Percentiles rank a stretch among this genome's conserved stretches.
Conservation (phyloP, 2,888 invertebrate species). For the Thymelicus acteon region DNA sequence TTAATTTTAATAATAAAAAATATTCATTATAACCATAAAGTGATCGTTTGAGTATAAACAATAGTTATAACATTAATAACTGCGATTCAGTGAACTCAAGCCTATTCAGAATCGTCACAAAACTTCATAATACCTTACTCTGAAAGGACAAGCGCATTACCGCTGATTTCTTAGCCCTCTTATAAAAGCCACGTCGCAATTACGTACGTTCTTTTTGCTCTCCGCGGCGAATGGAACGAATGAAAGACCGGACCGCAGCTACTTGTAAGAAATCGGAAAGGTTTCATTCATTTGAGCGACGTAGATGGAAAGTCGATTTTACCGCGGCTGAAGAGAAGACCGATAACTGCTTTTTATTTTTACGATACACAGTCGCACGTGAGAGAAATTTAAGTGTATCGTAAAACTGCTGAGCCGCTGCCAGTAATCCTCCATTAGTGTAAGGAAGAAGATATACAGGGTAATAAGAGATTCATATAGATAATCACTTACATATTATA, state of each 20-base stretch:
- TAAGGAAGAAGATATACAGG: not conserved
- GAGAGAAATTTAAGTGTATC: slow-evolving; percentile 8
- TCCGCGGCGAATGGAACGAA: slow-evolving; percentile 56
- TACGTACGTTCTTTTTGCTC: slow-evolving; percentile 60
- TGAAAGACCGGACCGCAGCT: slow-evolving; percentile 47
- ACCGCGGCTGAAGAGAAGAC: slow-evolving; percentile 4
- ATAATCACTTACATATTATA: no score
- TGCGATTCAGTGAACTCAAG: not conserved
- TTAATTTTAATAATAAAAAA: no score
- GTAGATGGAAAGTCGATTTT: slow-evolving; percentile 33
- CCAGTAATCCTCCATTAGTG: not conserved
- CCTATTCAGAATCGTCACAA: slow-evolving; percentile 7
- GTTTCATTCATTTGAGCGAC: slow-evolving; percentile 52
- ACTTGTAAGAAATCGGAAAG: slow-evolving; percentile 59
- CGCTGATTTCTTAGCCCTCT: slow-evolving; percentile 52
- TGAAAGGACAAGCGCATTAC: slow-evolving; percentile 11
- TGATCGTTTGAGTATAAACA: no score
- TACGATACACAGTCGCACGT: slow-evolving; percentile 6
- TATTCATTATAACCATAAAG: no score
- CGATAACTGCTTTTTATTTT: slow-evolving; percentile 4
- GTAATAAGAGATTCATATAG: no score
- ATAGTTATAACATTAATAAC: no score
- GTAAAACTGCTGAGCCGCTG: not conserved
- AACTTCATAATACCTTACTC: slow-evolving; percentile 14
- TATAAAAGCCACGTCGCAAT: slow-evolving; percentile 66